These are phyloP conservation scores for Antheraea yamamai DNA, from an alignment of 2,888 invertebrate genomes.

Conservation along the genomic window DNA sequence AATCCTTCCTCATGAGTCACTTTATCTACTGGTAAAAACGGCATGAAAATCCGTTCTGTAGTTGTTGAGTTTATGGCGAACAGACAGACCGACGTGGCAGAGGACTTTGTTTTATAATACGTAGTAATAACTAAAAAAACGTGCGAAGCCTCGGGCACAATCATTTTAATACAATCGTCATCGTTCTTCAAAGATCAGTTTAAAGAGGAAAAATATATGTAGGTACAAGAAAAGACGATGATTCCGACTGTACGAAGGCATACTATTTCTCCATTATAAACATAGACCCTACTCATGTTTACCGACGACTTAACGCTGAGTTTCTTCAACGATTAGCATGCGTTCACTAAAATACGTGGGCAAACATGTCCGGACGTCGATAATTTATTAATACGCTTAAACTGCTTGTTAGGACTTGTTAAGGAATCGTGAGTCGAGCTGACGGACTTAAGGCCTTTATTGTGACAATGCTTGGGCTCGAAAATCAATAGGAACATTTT, in stretches of 20 bases:
- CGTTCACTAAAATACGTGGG: slow-evolving; percentile 60
- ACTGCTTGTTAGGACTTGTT: slow-evolving; percentile 25
- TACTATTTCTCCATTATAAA: slow-evolving; percentile 11
- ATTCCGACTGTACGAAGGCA: background rate
- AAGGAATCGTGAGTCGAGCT: background rate
- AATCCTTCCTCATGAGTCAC: no score
- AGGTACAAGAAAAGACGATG: background rate
- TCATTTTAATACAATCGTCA: no score
- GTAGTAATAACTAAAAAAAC: no score
- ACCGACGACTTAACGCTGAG: slow-evolving; percentile 57
- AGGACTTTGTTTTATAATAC: no score
- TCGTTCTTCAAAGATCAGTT: background rate
- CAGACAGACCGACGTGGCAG: no score
- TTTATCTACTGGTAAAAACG: no score
- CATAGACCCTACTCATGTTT: slow-evolving; percentile 43
- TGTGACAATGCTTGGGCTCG: background rate
- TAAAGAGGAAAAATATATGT: background rate
- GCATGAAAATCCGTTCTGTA: no score
- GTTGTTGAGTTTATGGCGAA: no score
- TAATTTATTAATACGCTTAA: slow-evolving; percentile 69
- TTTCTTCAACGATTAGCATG: slow-evolving; percentile 63
- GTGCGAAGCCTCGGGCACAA: no score
- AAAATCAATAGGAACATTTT: background rate
- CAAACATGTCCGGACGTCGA: slow-evolving; percentile 52
- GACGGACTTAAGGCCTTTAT: background rate